Evolutionary conservation across 2,888 invertebrate species (phyloP).

Genomic region (Hyppa rectilinea): DNA sequence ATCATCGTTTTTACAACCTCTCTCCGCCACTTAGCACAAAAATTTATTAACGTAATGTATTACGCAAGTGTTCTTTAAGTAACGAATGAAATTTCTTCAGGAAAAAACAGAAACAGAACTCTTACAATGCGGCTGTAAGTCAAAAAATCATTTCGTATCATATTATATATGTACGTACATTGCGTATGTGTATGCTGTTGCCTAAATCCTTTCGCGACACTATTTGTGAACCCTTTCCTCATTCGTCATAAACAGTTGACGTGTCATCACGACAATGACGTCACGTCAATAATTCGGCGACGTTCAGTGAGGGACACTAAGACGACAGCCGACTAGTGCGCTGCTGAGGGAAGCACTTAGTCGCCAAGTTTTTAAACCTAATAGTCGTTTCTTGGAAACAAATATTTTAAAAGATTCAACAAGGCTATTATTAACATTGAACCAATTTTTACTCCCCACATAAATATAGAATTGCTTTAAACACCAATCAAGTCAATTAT

Average conservation of each 20-base stretch:
- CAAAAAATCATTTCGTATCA: not conserved
- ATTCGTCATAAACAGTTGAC: constrained; percentile 35
- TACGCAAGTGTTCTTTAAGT: not conserved
- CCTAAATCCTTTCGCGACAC: constrained; percentile 15
- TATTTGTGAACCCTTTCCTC: constrained; percentile 18
- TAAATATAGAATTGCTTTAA: constrained; percentile 13
- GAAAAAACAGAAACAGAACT: not conserved
- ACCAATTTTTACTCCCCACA: not conserved
- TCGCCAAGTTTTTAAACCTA: not conserved
- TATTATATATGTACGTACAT: too few species aligned
- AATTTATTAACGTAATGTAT: not conserved
- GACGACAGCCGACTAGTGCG: constrained; percentile 37
- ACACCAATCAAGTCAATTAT: not conserved
- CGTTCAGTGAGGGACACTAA: constrained; percentile 34
- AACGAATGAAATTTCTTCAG: not conserved
- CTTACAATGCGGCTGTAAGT: not conserved
- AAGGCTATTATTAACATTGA: not conserved
- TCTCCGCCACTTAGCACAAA: not conserved
- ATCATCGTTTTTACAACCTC: not conserved
- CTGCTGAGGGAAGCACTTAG: constrained; percentile 44
- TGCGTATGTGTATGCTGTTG: not conserved
- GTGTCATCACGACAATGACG: constrained; percentile 13
- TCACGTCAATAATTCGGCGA: constrained; percentile 15
- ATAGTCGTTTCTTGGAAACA: constrained; percentile 4
- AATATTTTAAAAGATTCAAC: not conserved